phyloP scores from a whole-genome alignment of 2,113 vertebrate genomes.

The Lepidothrix coronata region DNA sequence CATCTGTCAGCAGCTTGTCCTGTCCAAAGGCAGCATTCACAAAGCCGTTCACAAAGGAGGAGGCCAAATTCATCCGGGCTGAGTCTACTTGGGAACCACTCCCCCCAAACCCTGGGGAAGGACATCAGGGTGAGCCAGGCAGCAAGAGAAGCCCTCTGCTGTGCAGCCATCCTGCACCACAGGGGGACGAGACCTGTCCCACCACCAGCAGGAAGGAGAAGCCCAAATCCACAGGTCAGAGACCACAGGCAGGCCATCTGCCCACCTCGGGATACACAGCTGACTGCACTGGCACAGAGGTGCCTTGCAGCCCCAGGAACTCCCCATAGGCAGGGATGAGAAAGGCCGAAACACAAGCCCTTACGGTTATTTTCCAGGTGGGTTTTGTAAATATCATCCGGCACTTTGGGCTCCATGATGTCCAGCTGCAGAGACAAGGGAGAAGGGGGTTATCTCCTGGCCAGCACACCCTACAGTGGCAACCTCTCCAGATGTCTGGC shows the following conservation, averaged over 20 bases:
- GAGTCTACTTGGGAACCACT: constrained; percentile 98
- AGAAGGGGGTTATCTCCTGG: not conserved
- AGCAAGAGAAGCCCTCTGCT: not conserved
- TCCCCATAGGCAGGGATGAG: fast-evolving
- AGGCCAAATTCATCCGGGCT: constrained; percentile 96
- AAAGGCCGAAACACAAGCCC: not conserved
- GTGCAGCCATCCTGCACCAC: not conserved
- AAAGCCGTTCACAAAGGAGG: constrained; percentile 97
- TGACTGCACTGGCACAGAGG: not conserved
- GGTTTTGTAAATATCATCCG: constrained; percentile 98
- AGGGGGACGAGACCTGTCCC: fast-evolving
- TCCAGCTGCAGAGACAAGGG: constrained; percentile 81
- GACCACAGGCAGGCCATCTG: fast-evolving
- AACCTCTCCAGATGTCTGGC: not conserved
- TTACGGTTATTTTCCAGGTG: constrained; percentile 98
- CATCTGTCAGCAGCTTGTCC: constrained; percentile 96
- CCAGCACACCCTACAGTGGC: not conserved
- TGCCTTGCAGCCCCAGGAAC: not conserved
- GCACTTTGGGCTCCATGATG: constrained; percentile 99
- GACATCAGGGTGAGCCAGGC: not conserved
- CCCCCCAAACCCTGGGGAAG: constrained; percentile 87
- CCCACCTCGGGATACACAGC: not conserved
- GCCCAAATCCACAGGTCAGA: not conserved
- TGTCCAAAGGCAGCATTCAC: constrained; percentile 97
- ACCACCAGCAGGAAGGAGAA: not conserved